phyloP scores from a whole-genome alignment of 2,113 vertebrate genomes.

The Lepisosteus osseus region DNA sequence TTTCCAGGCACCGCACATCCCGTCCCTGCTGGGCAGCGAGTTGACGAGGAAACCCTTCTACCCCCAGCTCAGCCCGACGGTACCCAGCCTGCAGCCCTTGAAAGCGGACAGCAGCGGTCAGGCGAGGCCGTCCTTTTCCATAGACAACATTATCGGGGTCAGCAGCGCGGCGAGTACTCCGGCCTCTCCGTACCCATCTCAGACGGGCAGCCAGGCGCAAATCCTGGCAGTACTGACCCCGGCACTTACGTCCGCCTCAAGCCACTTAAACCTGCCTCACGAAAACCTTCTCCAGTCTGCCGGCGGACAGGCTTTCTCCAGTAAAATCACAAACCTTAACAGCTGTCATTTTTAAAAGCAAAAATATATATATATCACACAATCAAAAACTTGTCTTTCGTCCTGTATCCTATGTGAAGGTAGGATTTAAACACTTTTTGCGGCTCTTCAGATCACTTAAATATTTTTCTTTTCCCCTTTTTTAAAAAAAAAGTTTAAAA shows the following conservation, averaged over 20 bases:
- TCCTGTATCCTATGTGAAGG: conserved; percentile 67
- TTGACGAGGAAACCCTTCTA: conserved; percentile 72
- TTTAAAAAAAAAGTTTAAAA: conserved; percentile 33
- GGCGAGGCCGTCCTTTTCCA: conserved; percentile 88
- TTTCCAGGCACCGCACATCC: conserved; percentile 76
- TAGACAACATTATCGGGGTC: conserved; percentile 91
- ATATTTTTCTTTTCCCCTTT: conserved; percentile 23
- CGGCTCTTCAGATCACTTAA: conserved; percentile 44
- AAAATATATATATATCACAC: conserved; percentile 16
- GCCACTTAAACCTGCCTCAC: conserved; percentile 79
- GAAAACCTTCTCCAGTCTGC: conserved; percentile 73
- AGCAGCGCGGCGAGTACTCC: conserved; percentile 66
- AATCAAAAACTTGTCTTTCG: conserved; percentile 38
- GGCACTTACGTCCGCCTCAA: conserved; percentile 80
- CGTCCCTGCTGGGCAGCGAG: conserved; percentile 80
- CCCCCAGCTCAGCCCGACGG: conserved; percentile 68
- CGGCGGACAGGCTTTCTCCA: conserved; percentile 71
- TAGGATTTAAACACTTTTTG: conserved; percentile 66
- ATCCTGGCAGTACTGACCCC: conserved; percentile 90
- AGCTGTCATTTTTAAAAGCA: conserved; percentile 82
- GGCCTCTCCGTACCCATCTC: conserved; percentile 68
- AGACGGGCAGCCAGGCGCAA: conserved; percentile 79
- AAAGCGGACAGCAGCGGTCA: conserved; percentile 79
- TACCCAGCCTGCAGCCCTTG: conserved; percentile 73
- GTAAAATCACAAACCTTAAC: conserved; percentile 82